A percentile compares a stretch with the other conserved stretches of the same genome.
Evolutionary conservation across 2,113 vertebrate species (phyloP).

Genomic region (Pungitius pungitius): DNA sequence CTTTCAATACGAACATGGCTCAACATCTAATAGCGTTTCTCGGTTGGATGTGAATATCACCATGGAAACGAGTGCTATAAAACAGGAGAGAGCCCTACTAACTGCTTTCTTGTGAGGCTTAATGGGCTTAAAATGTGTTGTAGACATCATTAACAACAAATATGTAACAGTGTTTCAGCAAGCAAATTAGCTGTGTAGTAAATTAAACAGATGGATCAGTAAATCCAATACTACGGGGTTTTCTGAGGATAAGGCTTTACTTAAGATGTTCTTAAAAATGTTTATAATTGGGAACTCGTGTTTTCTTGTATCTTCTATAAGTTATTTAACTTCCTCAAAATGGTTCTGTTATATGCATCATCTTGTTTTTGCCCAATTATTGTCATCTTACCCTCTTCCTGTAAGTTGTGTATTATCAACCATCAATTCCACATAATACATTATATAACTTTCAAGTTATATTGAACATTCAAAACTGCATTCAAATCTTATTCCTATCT

Average conservation of each 20-base stretch:
- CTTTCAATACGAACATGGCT: background rate
- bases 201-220: background rate
- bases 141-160: background rate
- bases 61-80: conserved; percentile 57
- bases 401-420: background rate
- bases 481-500: background rate
- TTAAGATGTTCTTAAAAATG: background rate
- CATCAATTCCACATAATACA: background rate
- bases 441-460: background rate
- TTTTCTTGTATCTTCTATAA: background rate
- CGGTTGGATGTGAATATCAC: conserved; percentile 39
- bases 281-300: no score
- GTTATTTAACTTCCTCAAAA: background rate
- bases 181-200: background rate
- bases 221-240: background rate
- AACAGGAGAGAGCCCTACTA: conserved; percentile 16
- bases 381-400: background rate
- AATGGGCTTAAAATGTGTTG: background rate
- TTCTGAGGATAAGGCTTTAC: background rate
- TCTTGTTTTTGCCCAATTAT: background rate
- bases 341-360: background rate
- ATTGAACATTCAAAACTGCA: no score
- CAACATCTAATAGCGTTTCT: background rate
- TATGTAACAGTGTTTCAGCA: background rate
- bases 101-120: background rate